Conservation (phyloP, 2,113 vertebrate species). For the Cairina moschata region DNA sequence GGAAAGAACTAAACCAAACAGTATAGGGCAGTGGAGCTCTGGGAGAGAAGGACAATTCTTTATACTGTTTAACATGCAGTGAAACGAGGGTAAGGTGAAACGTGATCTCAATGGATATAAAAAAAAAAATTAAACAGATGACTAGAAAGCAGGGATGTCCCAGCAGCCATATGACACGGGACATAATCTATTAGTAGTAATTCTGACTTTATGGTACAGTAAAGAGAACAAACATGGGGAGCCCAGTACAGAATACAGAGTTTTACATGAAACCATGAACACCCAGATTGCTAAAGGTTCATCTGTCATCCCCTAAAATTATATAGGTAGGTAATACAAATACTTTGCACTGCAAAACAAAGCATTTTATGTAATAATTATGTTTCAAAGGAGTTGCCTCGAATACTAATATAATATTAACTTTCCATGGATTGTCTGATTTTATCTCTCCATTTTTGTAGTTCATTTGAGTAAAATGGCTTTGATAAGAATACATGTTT, state of each 20-base stretch:
- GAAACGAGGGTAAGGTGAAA: not conserved
- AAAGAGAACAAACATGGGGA: not conserved
- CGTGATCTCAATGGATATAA: not conserved
- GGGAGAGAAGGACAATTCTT: not conserved
- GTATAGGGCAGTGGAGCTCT: not conserved
- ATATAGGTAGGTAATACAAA: not conserved
- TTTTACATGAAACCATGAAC: not conserved
- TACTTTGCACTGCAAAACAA: not conserved
- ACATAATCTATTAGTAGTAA: not conserved
- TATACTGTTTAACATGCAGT: not conserved
- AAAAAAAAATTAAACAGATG: not conserved
- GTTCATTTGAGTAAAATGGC: not conserved
- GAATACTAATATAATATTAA: not conserved
- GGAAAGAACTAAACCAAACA: not conserved
- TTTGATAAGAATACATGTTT: not conserved
- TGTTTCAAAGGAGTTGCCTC: too few species aligned
- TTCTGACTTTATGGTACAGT: not conserved
- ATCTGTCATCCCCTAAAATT: not conserved
- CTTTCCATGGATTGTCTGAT: not conserved
- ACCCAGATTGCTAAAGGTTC: not conserved
- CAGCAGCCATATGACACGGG: not conserved
- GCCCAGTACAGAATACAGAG: not conserved
- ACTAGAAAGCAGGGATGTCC: not conserved
- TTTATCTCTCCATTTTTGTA: not conserved
- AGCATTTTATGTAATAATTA: not conserved